A percentile compares a stretch with the other conserved stretches of the same genome.
These are phyloP conservation scores for Sthenelais limicola DNA, from an alignment of 2,888 invertebrate genomes.

Conservation along the genomic window DNA sequence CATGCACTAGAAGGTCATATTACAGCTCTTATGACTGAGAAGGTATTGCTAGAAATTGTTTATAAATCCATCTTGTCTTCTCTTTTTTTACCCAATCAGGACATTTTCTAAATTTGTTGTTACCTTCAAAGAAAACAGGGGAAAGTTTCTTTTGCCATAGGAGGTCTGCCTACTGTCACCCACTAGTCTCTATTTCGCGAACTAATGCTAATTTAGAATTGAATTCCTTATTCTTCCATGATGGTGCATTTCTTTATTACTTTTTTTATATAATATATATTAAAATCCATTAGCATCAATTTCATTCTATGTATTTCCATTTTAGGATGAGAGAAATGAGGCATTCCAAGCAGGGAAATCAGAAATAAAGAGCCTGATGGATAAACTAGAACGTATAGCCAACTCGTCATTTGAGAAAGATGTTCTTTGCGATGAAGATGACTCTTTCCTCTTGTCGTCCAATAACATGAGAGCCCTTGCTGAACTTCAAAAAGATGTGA, in stretches of 20 bases:
- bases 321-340: conserved; percentile 70
- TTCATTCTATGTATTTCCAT: background rate
- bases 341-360: conserved; percentile 60
- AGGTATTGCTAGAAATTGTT: too few relatives aligned
- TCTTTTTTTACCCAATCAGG: too few relatives aligned
- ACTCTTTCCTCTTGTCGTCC: conserved; percentile 64
- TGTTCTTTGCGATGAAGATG: conserved; percentile 67
- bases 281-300: background rate
- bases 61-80: too few relatives aligned
- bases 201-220: too few relatives aligned
- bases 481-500: conserved; percentile 62
- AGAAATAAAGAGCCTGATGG: conserved; percentile 62
- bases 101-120: too few relatives aligned
- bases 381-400: conserved; percentile 67
- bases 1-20: conserved; percentile 65
- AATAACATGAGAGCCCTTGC: conserved; percentile 68
- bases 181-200: too few relatives aligned
- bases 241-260: too few relatives aligned
- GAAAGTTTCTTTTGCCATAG: too few relatives aligned
- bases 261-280: conserved; percentile 2
- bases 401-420: conserved; percentile 69
- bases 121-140: too few relatives aligned
- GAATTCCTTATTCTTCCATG: too few relatives aligned
- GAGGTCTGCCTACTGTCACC: too few relatives aligned
- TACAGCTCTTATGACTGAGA: conserved; percentile 63